Evolutionary conservation across 2,113 vertebrate genomes (phyloP), one percentile per base, ranked within the genome.

Genomic region (Capra hircus): DNA sequence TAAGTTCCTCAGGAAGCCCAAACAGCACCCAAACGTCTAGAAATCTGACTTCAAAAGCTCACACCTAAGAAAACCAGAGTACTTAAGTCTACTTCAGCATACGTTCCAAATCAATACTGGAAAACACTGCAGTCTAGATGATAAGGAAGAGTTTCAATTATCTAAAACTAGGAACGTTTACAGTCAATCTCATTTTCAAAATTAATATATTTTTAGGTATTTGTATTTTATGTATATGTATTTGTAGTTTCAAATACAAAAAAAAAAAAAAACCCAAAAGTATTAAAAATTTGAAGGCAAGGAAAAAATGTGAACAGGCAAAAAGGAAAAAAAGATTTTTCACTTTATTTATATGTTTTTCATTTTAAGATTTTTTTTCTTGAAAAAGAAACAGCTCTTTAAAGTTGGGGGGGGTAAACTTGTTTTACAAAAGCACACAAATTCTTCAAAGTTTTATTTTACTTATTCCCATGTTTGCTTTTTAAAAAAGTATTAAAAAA

Each of bases 241-340:
- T 40, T 40, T 71, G 67, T 40, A 71, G 67, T 71, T 40, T 94
- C 53, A 92, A 92, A 91, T 30, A 97, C 45, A 95, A 80, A 96
- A 86, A 83, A 91, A 53, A 53, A 80, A 96, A 60, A 60, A 28
- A 13, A 3, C 1, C 5, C 60, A 86, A 92, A 97, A 93, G 74
- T 57, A 87, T 81, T 91, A 74, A 88, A 91, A 90, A 82, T 52
- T 71, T 88, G 13, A 33, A 95, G 6, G 40, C n/a, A 96, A 96
- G 40, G 19, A 52, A 94, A 60, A 94, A 95, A 82, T 88, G 40
- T 95, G 17, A 95, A 30, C 19, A 83, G 43, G 7, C 3, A 94
- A 90, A 82, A 91, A 86, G 30, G 9, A 83, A 92, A 77, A 95
- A 50, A 94, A 30, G 19, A 2, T 48, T 62, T 67, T 80, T 84